These are phyloP conservation scores for Pachyrhynchus sulphureomaculatus DNA, from an alignment of 1,140 invertebrate species.

Conservation along the genomic window DNA sequence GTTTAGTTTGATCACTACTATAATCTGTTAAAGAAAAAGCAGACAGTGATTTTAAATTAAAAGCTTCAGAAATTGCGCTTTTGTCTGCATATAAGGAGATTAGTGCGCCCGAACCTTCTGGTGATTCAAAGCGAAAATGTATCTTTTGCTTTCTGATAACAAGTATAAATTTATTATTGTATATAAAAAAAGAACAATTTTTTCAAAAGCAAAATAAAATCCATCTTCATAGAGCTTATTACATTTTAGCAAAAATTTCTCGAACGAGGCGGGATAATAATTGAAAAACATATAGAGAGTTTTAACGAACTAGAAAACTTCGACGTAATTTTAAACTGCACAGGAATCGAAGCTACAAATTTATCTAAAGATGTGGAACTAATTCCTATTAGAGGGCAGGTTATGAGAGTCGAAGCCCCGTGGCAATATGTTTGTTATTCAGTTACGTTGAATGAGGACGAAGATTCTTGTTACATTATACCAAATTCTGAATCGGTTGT, in stretches of 20 bases:
- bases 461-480: constrained; percentile 63
- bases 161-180: no score
- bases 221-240: not conserved
- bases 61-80: no score
- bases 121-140: no score
- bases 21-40: no score
- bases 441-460: constrained; percentile 59
- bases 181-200: no score
- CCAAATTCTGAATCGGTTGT: constrained; percentile 69
- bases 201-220: no score
- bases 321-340: constrained; percentile 74
- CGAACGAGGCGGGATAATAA: constrained; percentile 1
- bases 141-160: no score
- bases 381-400: constrained; percentile 69
- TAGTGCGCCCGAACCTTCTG: no score
- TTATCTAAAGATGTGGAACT: constrained; percentile 61
- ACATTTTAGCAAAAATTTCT: constrained; percentile 6
- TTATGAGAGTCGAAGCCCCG: constrained; percentile 63
- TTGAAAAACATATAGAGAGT: constrained; percentile 53
- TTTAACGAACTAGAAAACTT: constrained; percentile 58
- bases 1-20: no score
- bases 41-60: no score
- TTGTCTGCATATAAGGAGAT: no score
- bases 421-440: constrained; percentile 61
- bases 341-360: constrained; percentile 62